Evolutionary conservation across 2,888 invertebrate species (phyloP).

Genomic region (Merodon equestris): DNA sequence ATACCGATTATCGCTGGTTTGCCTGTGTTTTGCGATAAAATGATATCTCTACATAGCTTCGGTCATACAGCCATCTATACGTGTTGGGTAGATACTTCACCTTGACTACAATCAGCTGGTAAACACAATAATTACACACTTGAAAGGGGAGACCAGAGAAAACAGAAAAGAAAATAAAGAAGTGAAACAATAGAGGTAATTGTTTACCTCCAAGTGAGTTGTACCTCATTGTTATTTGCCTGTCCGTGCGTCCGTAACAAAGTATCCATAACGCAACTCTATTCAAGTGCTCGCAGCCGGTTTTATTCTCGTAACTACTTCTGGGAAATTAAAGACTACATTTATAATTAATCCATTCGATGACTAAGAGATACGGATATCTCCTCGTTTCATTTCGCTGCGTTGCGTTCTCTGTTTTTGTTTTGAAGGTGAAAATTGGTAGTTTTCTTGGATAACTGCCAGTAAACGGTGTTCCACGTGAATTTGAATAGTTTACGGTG

Average conservation of each 20-base stretch:
- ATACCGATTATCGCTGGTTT: too few relatives aligned
- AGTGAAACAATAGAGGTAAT: constrained; percentile 44
- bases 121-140: constrained; percentile 35
- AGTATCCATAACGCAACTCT: constrained; percentile 22
- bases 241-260: too few relatives aligned
- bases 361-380: constrained; percentile 11
- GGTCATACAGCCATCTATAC: too few relatives aligned
- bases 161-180: constrained; percentile 26
- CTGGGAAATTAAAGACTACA: constrained; percentile 29
- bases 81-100: constrained; percentile 1
- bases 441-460: constrained; percentile 40
- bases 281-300: background rate
- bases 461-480: constrained; percentile 14
- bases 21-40: too few relatives aligned
- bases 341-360: constrained; percentile 23
- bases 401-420: constrained; percentile 19
- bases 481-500: constrained; percentile 16
- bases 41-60: too few relatives aligned
- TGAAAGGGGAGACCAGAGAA: constrained; percentile 19
- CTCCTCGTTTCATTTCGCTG: background rate
- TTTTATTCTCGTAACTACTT: constrained; percentile 21
- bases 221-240: constrained; percentile 34
- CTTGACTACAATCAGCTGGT: constrained; percentile 36
- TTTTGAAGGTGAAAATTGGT: constrained; percentile 45
- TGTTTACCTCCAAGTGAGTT: constrained; percentile 35